phyloP scores from a whole-genome alignment of 2,113 vertebrate species.

The Carassius auratus region DNA sequence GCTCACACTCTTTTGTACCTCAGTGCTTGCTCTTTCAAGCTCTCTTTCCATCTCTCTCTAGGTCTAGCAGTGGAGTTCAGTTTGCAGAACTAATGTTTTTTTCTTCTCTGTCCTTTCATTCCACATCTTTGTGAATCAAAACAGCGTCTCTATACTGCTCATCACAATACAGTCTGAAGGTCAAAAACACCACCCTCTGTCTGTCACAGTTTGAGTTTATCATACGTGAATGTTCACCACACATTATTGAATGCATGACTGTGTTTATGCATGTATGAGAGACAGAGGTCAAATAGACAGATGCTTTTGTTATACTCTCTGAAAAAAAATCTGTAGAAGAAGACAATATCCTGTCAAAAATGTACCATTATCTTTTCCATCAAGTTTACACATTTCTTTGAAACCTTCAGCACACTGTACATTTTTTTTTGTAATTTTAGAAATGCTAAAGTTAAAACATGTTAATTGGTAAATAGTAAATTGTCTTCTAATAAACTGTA shows the following conservation, averaged over 20 bases:
- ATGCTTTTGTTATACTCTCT: not conserved
- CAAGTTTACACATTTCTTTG: not conserved
- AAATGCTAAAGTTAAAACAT: too few relatives aligned
- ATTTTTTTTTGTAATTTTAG: too few relatives aligned
- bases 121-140: conserved; percentile 45
- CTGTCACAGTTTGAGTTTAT: conserved; percentile 41
- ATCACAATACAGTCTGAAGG: conserved; percentile 38
- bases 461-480: too few relatives aligned
- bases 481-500: too few relatives aligned
- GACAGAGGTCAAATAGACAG: not conserved
- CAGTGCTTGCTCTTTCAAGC: not conserved
- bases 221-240: conserved; percentile 9
- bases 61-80: conserved; percentile 2
- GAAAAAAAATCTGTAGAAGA: not conserved
- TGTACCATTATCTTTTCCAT: not conserved
- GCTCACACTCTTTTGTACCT: conserved; percentile 60
- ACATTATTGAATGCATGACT: conserved; percentile 1
- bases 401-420: not conserved
- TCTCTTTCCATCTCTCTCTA: conserved; percentile 23
- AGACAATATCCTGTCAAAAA: not conserved
- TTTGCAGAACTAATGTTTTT: conserved; percentile 30
- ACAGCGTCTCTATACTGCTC: conserved; percentile 39
- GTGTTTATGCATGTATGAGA: conserved; percentile 2
- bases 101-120: conserved; percentile 47
- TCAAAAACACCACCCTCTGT: conserved; percentile 42